Base-by-base conservation (phyloP, 2,113 vertebrate genomes). In the Coregonus clupeaformis region DNA sequence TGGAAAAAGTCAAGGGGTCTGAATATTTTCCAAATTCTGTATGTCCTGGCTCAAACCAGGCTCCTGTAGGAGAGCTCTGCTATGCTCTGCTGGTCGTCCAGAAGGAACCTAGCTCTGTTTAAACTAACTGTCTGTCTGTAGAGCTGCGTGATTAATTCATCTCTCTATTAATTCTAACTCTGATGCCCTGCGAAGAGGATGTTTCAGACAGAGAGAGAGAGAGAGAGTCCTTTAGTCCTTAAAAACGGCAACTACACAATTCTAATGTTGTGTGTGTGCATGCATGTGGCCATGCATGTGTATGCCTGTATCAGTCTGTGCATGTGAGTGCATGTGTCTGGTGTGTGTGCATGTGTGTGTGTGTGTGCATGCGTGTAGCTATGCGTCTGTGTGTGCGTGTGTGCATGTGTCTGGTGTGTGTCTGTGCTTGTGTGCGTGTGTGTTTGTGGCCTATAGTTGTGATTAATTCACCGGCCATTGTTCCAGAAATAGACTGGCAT, bases 401-500 rank as follows among this genome's bases (percentile, higher is more conserved):
- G 47, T 49, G 12, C 47, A 14, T 0, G 14, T 49, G 24, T 64
- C 11, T 27, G 9, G 12, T 16, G 49, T 62, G 55, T 72, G 52
- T 36, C 11, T 36, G 27, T 36, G 27, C 55, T 25, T 36, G 71
- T 62, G 47, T 72, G 62, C 25, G 24, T 64, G 29, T 30, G 64
- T 30, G 64, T 66, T 36, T 32, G 49, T 52, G 16, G 59, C 60
- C 60, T 64, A 16, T 29, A 64, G 71, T 64, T 45, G 45, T 64
- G 60, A 73, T 73, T 64, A 65, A 73, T 73, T 73, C 71, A 73
- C 60, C 25, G 24, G 42, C 60, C 36, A 42, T 63, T 64, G 63
- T 20, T 67, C 64, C 64, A 68, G 47, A 67, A 74, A 74, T 74
- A 74, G 73, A 74, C 45, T 55, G 72, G 7, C 47, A 16, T 74